Percentiles rank a stretch among this genome's conserved stretches.
These are phyloP conservation scores for Drosophila trichaetosa DNA, from an alignment of 2,888 invertebrate species.

Conservation along the genomic window DNA sequence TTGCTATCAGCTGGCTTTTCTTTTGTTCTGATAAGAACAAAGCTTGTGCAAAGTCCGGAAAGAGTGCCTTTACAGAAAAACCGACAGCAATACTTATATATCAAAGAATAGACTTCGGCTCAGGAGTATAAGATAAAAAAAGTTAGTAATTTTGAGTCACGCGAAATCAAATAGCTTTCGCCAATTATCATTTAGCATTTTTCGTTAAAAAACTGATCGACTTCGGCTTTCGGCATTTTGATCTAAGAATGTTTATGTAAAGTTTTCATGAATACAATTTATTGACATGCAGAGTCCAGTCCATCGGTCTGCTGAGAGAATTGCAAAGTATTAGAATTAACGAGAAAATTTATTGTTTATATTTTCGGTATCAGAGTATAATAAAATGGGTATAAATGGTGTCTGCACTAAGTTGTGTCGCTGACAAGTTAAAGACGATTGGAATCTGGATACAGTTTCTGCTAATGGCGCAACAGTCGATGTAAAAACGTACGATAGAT, in stretches of 20 bases:
- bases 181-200: neutral
- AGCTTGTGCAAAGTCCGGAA: neutral
- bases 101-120: neutral
- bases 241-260: fast-evolving
- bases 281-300: neutral
- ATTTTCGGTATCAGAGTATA: neutral
- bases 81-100: neutral
- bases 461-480: neutral
- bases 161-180: neutral
- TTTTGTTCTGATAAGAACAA: too few species aligned
- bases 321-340: neutral
- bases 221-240: neutral
- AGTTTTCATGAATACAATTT: neutral
- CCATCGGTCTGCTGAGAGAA: neutral
- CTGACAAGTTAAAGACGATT: neutral
- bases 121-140: neutral
- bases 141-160: neutral
- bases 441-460: neutral
- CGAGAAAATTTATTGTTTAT: neutral
- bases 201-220: neutral
- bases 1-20: too few species aligned
- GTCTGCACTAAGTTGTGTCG: neutral
- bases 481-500: neutral
- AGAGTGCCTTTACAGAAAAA: neutral
- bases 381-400: neutral